Evolutionary conservation across 2,113 vertebrate genomes (phyloP), one percentile per base, ranked within the genome.

Genomic region (Ageneiosus marmoratus): DNA sequence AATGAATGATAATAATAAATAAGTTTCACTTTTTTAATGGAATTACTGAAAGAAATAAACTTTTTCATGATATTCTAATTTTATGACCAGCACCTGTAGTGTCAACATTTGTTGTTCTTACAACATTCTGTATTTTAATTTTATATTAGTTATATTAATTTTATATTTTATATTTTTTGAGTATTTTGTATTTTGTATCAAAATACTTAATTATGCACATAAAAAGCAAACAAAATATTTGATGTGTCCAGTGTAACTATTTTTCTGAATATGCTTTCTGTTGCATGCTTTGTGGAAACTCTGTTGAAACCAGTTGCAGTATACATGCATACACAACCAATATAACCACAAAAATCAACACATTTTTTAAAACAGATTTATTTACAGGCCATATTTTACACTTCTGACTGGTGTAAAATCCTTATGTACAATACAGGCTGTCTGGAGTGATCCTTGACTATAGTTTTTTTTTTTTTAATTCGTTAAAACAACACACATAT

Each of bases 401-500:
- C 51, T 18, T 20, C 24, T 37, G 29, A 86, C 63, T 79, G 41
- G 51, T 72, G 29, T 75, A 32, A 50, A 72, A 29, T 60, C 53
- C 29, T 60, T 72, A 84, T 84, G 73, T 84, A 84, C 56, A 84
- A 72, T 72, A 70, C 41, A 78, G 41, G 72, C 53, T 32, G 20
- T n/a, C 60, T 65, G 13, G 13, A 67, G 37, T 65, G 29, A 83
- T 76, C 22, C 44, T 53, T 62, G 56, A 24, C 5, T 24, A 56
- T 56, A 22, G 16, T n/a, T n/a, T n/a, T n/a, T n/a, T 37, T 34
- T 11, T 37, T 22, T 41, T 24, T 1, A 22, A 41, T 69, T 20
- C 5, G 6, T 69, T 24, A 41, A 58, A 58, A 41, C 76, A 32
- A 41, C n/a, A 13, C 2, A 72, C 11, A 72, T 27, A 72, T 27